Percentiles rank a stretch among this genome's conserved stretches.
phyloP scores from a whole-genome alignment of 1,140 invertebrate species.

The Leucophenga varia region DNA sequence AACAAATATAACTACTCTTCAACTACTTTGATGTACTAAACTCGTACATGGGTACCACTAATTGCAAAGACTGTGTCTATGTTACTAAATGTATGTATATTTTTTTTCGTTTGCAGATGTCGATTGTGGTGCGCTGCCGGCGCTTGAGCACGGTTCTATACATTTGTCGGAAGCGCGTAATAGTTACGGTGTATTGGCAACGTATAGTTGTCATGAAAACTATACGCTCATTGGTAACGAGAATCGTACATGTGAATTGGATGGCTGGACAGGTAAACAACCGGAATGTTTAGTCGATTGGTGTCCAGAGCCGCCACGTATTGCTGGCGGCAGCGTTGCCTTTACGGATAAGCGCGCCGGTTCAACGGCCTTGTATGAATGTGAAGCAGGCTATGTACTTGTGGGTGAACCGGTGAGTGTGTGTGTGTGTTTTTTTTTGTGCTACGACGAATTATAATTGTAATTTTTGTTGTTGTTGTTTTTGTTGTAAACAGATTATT shows the following conservation, averaged over 20 bases:
- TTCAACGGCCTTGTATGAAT: conserved; percentile 76
- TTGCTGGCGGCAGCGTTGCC: conserved; percentile 71
- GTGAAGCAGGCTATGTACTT: conserved; percentile 81
- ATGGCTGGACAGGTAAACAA: conserved; percentile 79
- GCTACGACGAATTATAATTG: neutral
- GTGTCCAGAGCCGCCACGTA: conserved; percentile 77
- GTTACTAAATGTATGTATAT: too few species aligned
- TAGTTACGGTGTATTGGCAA: conserved; percentile 74
- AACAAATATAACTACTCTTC: neutral
- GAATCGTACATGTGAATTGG: conserved; percentile 73
- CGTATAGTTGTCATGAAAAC: conserved; percentile 79
- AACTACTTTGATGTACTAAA: too few species aligned
- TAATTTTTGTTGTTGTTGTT: too few species aligned
- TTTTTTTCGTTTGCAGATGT: too few species aligned
- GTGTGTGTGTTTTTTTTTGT: neutral
- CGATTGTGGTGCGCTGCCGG: conserved; percentile 73
- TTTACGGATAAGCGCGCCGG: conserved; percentile 72
- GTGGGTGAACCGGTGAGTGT: conserved; percentile 74
- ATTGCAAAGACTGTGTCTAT: too few species aligned
- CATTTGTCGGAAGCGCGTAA: conserved; percentile 68
- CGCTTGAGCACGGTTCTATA: conserved; percentile 74
- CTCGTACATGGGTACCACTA: too few species aligned
- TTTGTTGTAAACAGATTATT: conserved; percentile 62
- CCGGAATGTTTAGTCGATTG: conserved; percentile 83
- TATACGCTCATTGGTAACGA: conserved; percentile 78